Percentiles rank a stretch among this genome's conserved stretches.
phyloP scores from a whole-genome alignment of 1,140 invertebrate species.

The Bathynomus jamesi region DNA sequence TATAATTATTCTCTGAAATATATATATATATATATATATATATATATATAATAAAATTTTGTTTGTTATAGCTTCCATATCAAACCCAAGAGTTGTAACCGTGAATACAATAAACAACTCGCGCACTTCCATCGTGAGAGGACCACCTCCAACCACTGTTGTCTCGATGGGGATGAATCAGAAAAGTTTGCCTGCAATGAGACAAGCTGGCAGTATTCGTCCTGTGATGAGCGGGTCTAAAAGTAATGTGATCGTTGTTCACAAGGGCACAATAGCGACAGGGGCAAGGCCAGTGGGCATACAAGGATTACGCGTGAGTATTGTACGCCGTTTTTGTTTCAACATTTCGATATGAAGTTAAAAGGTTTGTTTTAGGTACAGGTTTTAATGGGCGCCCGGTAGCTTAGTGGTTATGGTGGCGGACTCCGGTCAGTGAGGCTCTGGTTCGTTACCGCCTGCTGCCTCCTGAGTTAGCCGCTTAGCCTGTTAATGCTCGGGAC shows the following conservation, averaged over 20 bases:
- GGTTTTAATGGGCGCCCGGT: too few relatives aligned
- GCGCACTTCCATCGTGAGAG: not conserved
- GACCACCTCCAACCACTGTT: not conserved
- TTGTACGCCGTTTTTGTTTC: too few relatives aligned
- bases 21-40: too few relatives aligned
- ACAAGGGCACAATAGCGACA: not conserved
- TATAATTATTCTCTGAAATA: too few relatives aligned
- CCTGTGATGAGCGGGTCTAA: not conserved
- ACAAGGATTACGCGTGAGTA: not conserved
- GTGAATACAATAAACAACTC: not conserved
- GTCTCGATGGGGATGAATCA: not conserved
- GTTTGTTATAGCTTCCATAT: not conserved
- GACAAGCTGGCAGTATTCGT: not conserved
- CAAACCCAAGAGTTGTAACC: not conserved
- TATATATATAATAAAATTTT: too few relatives aligned
- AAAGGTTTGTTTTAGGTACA: too few relatives aligned
- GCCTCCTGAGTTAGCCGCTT: too few relatives aligned
- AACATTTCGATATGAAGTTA: too few relatives aligned
- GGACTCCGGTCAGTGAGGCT: too few relatives aligned
- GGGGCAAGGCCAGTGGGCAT: not conserved
- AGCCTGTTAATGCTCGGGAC: too few relatives aligned
- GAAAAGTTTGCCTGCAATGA: not conserved
- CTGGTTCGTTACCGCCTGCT: too few relatives aligned
- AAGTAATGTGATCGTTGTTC: not conserved
- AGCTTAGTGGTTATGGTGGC: too few relatives aligned